Conservation (phyloP, 2,888 invertebrate species). For the Acholoe squamosa region DNA sequence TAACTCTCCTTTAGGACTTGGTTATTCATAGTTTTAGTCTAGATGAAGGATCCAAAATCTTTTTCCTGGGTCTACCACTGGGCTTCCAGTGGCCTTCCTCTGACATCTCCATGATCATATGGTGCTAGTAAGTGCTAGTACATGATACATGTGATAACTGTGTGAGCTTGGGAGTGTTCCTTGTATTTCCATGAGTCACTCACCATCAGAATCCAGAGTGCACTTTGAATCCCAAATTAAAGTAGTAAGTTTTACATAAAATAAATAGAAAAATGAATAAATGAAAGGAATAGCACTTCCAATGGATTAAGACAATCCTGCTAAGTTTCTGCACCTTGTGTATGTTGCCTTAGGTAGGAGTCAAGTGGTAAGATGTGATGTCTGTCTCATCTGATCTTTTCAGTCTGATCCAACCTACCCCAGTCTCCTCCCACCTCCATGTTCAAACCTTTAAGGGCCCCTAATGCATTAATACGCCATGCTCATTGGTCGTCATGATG, state of each 20-base stretch:
- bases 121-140: neutral
- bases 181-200: no score
- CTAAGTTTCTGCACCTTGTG: no score
- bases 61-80: no score
- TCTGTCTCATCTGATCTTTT: neutral
- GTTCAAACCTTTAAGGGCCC: neutral
- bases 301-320: neutral
- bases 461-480: neutral
- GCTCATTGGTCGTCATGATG: neutral
- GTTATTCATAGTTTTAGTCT: no score
- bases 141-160: neutral
- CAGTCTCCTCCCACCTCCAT: neutral
- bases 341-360: no score
- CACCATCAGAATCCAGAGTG: no score
- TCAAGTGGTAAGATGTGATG: neutral
- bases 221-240: no score
- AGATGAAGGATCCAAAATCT: no score
- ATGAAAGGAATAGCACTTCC: neutral
- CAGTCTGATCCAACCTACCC: neutral
- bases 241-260: neutral
- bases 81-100: no score
- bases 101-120: neutral
- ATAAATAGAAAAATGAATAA: neutral
- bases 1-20: no score
- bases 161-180: neutral